Conservation (phyloP, 2,113 vertebrate species). For the Cavia aperea region DNA sequence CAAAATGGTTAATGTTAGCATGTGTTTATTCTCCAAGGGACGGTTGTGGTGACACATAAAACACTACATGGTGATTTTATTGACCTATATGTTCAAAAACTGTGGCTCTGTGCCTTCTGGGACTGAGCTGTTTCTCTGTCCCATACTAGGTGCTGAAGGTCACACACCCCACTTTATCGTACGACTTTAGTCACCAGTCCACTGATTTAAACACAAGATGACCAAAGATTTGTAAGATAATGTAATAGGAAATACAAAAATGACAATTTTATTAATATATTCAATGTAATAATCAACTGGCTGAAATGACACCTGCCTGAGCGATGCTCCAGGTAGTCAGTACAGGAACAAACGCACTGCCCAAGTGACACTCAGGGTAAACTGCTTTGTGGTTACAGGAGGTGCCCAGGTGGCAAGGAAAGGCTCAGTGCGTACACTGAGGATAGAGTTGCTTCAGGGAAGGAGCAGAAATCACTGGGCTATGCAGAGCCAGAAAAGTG, state of each 20-base stretch:
- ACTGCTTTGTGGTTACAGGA: neutral
- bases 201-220: neutral
- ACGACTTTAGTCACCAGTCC: neutral
- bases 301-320: neutral
- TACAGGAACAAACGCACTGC: neutral
- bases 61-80: neutral
- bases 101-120: neutral
- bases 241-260: neutral
- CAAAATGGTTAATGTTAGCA: neutral
- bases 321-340: neutral
- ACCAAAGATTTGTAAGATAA: neutral
- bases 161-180: neutral
- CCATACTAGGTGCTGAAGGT: slow-evolving; percentile 38
- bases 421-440: neutral
- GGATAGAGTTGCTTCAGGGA: neutral
- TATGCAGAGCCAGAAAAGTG: neutral
- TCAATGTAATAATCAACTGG: neutral
- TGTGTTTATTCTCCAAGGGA: neutral
- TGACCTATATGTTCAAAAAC: neutral
- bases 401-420: slow-evolving; percentile 29
- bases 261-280: neutral
- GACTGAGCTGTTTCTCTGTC: slow-evolving; percentile 27
- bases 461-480: neutral
- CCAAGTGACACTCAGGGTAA: neutral
- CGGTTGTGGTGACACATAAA: neutral